Percentiles rank a stretch among this genome's conserved stretches.
Evolutionary conservation across 2,888 invertebrate genomes (phyloP).

Genomic region (Caenorhabditis drosophilae): DNA sequence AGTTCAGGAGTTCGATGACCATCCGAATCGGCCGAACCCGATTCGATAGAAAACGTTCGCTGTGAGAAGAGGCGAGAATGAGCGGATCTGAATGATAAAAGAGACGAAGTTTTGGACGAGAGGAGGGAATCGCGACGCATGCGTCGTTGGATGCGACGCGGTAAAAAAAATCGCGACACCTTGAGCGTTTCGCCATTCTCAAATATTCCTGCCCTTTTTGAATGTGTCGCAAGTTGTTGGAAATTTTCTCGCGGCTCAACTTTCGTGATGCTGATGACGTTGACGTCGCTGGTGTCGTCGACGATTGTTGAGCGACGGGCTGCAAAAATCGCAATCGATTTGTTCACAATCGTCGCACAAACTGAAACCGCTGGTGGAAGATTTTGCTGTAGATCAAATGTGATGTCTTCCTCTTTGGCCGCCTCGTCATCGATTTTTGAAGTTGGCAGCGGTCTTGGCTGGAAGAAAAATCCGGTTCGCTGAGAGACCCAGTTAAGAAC

Average conservation of each 20-base stretch:
- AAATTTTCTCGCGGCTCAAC: constrained; percentile 22
- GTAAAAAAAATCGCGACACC: too few relatives aligned
- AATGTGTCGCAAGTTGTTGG: constrained; percentile 15
- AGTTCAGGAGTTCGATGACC: constrained; percentile 16
- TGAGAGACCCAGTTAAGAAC: background rate
- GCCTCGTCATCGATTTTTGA: background rate
- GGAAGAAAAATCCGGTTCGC: background rate
- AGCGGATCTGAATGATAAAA: constrained; percentile 13
- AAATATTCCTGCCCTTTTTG: constrained; percentile 24
- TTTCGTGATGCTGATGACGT: background rate
- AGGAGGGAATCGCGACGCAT: too few relatives aligned
- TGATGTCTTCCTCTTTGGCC: constrained; percentile 4
- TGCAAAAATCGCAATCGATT: background rate
- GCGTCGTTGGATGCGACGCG: too few relatives aligned
- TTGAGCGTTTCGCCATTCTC: constrained; percentile 29
- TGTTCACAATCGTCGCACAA: constrained; percentile 9
- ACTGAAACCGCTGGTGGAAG: constrained; percentile 7
- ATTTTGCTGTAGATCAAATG: constrained; percentile 1
- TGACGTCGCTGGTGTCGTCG: background rate
- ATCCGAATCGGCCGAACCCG: constrained; percentile 10
- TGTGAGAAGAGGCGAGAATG: constrained; percentile 26
- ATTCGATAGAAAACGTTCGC: constrained; percentile 22
- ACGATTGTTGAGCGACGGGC: background rate
- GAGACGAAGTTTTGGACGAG: too few relatives aligned
- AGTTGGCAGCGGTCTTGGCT: background rate